These are phyloP conservation scores for Dreissena rostriformis DNA, from an alignment of 1,140 invertebrate genomes.

Conservation along the genomic window DNA sequence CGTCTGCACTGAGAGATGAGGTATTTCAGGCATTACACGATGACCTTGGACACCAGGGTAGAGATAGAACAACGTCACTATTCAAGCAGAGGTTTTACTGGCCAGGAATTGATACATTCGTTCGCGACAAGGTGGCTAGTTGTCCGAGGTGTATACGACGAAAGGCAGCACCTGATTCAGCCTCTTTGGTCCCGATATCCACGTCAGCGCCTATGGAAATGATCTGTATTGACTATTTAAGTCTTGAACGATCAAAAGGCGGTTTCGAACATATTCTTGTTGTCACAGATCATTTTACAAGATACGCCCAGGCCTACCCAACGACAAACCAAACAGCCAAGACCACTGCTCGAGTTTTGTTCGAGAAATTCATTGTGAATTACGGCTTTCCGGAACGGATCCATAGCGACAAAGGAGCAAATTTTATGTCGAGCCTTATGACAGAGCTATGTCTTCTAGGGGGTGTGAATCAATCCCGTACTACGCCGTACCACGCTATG, in stretches of 20 bases:
- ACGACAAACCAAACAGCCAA: conserved; percentile 36
- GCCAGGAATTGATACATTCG: conserved; percentile 36
- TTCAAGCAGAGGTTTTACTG: conserved; percentile 45
- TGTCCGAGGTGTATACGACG: background rate
- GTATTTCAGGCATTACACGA: conserved; percentile 33
- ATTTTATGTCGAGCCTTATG: conserved; percentile 1
- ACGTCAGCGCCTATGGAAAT: conserved; percentile 37
- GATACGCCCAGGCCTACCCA: conserved; percentile 55
- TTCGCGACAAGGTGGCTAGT: background rate
- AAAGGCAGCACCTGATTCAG: conserved; percentile 8
- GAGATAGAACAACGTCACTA: conserved; percentile 31
- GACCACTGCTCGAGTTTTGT: conserved; percentile 11
- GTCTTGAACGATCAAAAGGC: conserved; percentile 26
- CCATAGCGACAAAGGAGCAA: conserved; percentile 7
- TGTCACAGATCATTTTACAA: conserved; percentile 56
- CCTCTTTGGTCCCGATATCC: background rate
- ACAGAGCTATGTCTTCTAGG: background rate
- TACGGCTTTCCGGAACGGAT: background rate
- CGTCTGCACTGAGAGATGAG: background rate
- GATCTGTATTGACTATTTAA: conserved; percentile 49
- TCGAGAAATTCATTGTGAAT: conserved; percentile 20
- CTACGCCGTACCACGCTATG: conserved; percentile 5
- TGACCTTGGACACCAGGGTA: conserved; percentile 28
- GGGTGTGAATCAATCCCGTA: background rate
- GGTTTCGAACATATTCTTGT: conserved; percentile 64